These are phyloP conservation scores for Anthoptus insignis DNA, from an alignment of 2,888 invertebrate genomes.

Conservation along the genomic window DNA sequence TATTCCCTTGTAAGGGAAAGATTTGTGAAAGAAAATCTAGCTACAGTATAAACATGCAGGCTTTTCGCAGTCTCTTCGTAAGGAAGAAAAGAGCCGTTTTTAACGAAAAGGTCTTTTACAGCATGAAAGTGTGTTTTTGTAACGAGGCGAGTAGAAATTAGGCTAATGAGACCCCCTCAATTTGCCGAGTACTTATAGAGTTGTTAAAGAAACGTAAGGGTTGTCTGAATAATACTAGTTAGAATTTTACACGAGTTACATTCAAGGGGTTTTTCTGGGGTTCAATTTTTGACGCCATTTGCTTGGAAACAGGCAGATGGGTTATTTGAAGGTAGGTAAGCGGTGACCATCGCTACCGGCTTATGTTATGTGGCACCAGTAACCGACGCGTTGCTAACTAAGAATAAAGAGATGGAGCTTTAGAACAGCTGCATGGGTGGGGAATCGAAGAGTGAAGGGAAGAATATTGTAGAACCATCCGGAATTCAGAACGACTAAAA, in stretches of 20 bases:
- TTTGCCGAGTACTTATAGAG: conserved; percentile 19
- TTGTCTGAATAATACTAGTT: conserved; percentile 5
- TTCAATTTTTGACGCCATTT: no score
- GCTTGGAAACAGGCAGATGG: no score
- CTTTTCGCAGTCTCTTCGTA: conserved; percentile 9
- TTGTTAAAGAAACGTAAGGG: neutral
- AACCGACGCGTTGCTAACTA: no score
- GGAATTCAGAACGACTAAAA: no score
- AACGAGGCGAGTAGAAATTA: conserved; percentile 21
- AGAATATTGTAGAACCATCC: no score
- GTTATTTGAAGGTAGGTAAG: no score
- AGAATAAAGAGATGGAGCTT: no score
- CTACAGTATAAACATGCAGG: neutral
- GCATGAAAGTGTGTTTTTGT: conserved; percentile 3
- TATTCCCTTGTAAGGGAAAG: neutral
- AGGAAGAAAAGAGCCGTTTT: conserved; percentile 18
- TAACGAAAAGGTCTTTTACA: conserved; percentile 17
- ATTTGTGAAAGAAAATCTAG: conserved; percentile 12
- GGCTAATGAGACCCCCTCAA: conserved; percentile 26
- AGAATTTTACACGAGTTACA: neutral
- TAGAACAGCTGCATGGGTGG: no score
- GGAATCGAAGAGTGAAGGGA: no score
- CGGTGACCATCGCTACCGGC: no score
- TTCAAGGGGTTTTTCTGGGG: no score
- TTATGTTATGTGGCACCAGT: no score